A percentile compares a stretch with the other conserved stretches of the same genome.
Evolutionary conservation across 2,797 vertebrate species (phyloP).

Genomic region (Lepus oiostolus): DNA sequence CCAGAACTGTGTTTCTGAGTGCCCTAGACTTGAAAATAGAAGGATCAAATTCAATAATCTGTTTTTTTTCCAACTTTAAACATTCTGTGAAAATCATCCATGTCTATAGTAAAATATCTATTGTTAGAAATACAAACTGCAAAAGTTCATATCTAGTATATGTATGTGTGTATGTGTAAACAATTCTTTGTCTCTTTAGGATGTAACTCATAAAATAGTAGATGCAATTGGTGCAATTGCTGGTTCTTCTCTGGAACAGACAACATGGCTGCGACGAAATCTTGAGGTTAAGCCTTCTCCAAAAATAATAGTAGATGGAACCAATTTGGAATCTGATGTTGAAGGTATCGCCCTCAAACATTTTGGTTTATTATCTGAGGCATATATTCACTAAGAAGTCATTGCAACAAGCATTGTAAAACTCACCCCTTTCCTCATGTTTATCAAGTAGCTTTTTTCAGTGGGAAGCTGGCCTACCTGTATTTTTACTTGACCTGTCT

Average conservation of each 20-base stretch:
- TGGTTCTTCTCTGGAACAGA: conserved; percentile 98
- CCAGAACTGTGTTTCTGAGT: background rate
- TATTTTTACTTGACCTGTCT: conserved; percentile 36
- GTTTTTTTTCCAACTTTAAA: background rate
- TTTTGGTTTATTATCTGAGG: background rate
- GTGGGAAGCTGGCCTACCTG: conserved; percentile 16
- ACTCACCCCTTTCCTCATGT: background rate
- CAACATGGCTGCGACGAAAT: conserved; percentile 98
- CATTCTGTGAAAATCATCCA: background rate
- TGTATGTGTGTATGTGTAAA: rapidly evolving
- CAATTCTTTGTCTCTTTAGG: conserved; percentile 87
- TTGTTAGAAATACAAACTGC: background rate
- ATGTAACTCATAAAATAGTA: conserved; percentile 98
- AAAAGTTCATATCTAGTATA: background rate
- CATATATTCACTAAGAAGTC: conserved; percentile 23
- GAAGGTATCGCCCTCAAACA: conserved; percentile 91
- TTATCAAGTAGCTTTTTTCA: conserved; percentile 1
- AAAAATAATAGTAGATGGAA: conserved; percentile 97
- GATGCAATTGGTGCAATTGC: conserved; percentile 98
- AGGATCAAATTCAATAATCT: background rate
- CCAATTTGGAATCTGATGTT: conserved; percentile 94
- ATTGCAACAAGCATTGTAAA: background rate
- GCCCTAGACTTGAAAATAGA: background rate
- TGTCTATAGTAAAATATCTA: background rate
- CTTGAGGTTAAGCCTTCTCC: conserved; percentile 98